Base-by-base conservation (phyloP, 2,113 vertebrate species). In the Nothocercus nigrocapillus region DNA sequence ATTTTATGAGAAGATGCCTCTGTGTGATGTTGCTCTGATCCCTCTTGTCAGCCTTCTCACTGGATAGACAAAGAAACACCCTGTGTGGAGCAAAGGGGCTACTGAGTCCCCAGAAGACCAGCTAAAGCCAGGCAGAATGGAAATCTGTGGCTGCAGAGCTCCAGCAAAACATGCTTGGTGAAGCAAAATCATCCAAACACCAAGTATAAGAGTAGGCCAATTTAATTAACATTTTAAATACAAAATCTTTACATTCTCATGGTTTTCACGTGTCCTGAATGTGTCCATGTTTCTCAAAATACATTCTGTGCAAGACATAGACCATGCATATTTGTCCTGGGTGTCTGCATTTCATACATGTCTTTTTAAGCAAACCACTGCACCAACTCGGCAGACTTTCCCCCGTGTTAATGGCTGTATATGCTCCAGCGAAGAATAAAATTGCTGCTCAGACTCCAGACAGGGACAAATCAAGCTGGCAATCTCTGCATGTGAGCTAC, bases 61-160 rank as follows among this genome's bases (percentile, higher is more conserved):
- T 64, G 42, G 34, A 27, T 13, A 42, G 25, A 54, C 44, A 34
- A 8, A 27, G 51, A 69, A 79, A 3, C n/a, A 68, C 28, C 47
- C 20, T 1, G 0, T 0, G 2, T 9, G 25, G 64, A 30, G 22
- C 38, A 36, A 82, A 49, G 1, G 14, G 2, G 40, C 42, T 68
- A 27, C 24, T 36, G 18, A 36, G 36, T 54, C 44, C 38, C 38
- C 47, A 19, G 38, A 76, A 58, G 32, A 34, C 22, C 69, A 44
- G 36, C 36, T 40, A 56, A 40, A 16, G 13, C 62, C 17, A 68
- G 73, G 28, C 13, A 53, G 70, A 30, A 53, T 13, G 9, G 64
- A 20, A 66, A 47, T 32, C 42, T 38, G 19, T 0, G 2, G 36
- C 81, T 73, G 32, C 5, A 2, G 70, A 83, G n/a, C n/a, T 75